Evolutionary conservation across 2,113 vertebrate genomes (phyloP).

Genomic region (Rhineura floridana): DNA sequence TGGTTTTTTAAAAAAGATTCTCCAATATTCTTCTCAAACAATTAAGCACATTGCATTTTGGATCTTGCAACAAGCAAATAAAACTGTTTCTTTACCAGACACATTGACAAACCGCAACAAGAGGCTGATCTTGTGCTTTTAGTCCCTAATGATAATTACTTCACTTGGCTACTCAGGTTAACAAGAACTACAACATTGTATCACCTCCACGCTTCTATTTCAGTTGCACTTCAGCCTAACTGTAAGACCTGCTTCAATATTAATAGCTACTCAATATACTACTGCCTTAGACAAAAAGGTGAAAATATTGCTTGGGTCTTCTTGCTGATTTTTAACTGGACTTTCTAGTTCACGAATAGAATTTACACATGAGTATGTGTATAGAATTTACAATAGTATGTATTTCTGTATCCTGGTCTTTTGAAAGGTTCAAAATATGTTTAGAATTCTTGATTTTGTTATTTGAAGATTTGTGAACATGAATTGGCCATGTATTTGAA

Average conservation of each 20-base stretch:
- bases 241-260: background rate
- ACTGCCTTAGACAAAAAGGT: background rate
- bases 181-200: background rate
- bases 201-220: background rate
- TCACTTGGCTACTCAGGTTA: background rate
- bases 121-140: too few species aligned
- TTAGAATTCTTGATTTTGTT: background rate
- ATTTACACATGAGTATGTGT: too few species aligned
- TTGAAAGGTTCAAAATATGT: background rate
- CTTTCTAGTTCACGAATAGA: background rate
- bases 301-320: background rate
- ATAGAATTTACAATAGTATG: too few species aligned
- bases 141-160: background rate
- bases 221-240: background rate
- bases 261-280: background rate
- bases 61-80: background rate
- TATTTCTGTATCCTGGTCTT: background rate
- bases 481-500: background rate
- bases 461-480: background rate
- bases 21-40: background rate
- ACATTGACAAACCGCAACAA: background rate
- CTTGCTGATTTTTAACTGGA: background rate
- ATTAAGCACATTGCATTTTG: background rate
- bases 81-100: background rate
- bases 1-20: background rate